Evolutionary conservation across 2,797 vertebrate species (phyloP).

Genomic region (Diceros bicornis): DNA sequence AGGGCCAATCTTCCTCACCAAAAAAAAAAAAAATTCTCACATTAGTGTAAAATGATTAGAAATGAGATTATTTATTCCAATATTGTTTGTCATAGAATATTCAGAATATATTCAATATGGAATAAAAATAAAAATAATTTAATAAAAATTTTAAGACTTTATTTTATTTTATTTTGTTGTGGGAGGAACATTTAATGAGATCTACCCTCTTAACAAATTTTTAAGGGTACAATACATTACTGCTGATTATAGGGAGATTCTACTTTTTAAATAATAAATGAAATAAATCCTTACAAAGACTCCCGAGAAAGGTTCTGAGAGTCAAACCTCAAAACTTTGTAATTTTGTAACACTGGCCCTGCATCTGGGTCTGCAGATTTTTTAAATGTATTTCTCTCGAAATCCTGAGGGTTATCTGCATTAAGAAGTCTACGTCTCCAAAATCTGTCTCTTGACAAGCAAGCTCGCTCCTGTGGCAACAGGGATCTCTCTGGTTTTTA

Average conservation of each 20-base stretch:
- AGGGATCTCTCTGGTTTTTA: background rate
- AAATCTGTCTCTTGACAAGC: background rate
- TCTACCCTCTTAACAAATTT: background rate
- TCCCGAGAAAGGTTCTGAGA: background rate
- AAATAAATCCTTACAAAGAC: slow-evolving; percentile 22
- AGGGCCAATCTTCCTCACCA: too few relatives aligned
- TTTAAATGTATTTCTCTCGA: background rate
- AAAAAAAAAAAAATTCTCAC: background rate
- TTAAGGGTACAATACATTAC: background rate
- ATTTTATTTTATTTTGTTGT: background rate
- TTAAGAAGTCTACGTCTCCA: background rate
- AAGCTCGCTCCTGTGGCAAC: background rate
- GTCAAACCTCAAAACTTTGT: background rate
- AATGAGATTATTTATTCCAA: background rate
- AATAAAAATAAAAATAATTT: background rate
- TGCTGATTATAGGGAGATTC: background rate
- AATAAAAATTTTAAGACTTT: background rate
- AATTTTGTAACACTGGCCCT: background rate
- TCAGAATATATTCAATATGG: slow-evolving; percentile 24
- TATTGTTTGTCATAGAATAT: background rate
- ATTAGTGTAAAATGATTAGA: background rate
- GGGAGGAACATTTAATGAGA: background rate
- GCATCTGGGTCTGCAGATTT: background rate
- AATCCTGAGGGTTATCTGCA: background rate
- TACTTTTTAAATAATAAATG: background rate